These are phyloP conservation scores for Malacosoma neustria DNA, from an alignment of 2,888 invertebrate genomes.

Conservation along the genomic window DNA sequence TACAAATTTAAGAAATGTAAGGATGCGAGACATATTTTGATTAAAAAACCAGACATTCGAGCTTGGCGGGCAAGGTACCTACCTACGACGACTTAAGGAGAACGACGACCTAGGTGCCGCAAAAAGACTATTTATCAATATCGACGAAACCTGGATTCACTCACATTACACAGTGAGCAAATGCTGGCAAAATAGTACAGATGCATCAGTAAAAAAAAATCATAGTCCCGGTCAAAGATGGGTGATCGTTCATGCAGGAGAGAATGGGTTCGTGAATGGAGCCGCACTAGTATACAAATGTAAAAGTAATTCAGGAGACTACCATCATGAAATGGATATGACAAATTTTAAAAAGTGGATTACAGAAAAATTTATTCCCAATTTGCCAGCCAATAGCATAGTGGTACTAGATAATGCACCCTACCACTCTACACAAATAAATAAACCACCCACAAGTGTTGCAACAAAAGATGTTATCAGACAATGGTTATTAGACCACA, in stretches of 20 bases:
- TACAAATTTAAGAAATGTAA: constrained; percentile 15
- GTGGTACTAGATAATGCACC: constrained; percentile 15
- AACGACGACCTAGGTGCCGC: constrained; percentile 13
- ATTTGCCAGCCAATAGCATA: constrained; percentile 11
- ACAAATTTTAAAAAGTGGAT: constrained; percentile 15
- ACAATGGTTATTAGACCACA: no score
- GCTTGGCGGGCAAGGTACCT: constrained; percentile 20
- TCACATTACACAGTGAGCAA: constrained; percentile 12
- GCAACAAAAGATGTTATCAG: no score
- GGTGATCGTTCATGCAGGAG: constrained; percentile 16
- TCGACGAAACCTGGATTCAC: constrained; percentile 8
- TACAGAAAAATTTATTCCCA: no score
- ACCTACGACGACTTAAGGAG: constrained; percentile 16
- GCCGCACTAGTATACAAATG: constrained; percentile 14
- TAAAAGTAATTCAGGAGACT: constrained; percentile 13
- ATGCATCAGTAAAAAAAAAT: constrained; percentile 10
- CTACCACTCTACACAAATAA: no score
- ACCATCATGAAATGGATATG: constrained; percentile 15
- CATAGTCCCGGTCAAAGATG: constrained; percentile 11
- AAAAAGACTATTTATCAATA: constrained; percentile 17
- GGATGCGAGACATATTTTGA: constrained; percentile 7
- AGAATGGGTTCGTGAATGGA: constrained; percentile 13
- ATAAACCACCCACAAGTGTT: no score
- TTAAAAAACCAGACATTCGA: constrained; percentile 18
- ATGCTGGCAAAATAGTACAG: constrained; percentile 17